Base-by-base conservation (phyloP, 2,113 vertebrate genomes). In the Holacanthus passer region DNA sequence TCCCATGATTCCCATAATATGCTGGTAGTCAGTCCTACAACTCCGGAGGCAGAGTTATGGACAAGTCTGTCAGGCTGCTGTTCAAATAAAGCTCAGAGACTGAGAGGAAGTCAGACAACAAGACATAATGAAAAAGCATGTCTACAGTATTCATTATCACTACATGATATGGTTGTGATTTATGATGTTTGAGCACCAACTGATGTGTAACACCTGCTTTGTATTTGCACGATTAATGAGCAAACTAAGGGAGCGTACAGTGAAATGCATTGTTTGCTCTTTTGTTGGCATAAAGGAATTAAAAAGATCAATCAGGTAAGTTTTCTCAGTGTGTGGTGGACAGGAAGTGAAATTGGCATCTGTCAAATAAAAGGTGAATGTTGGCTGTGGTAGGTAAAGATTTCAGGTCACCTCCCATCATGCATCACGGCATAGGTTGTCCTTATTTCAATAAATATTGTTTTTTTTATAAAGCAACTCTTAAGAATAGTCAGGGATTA, bases 1-100 rank as follows among this genome's bases (percentile, higher is more conserved):
- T 92, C 86, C 86, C 89, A 89, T 86, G 82, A 86, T 47, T 86
- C 59, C 79, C 47, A 77, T 73, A 59, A 47, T 60, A 52, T 66
- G 53, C 24, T 35, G 62, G 60, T 31, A 48, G 58, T 79, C 32
- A 20, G 31, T 80, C 35, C 22, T 24, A 19, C 48, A 41, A 22
- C 41, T 66, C 68, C 52, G 50, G 22, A 47, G 41, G 53, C 65
- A 74, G 58, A 73, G 35, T 66, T 75, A 59, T 48, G 68, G 55
- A 64, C 19, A 11, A 53, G 65, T 20, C 68, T 27, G 43, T 53
- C 22, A 52, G 37, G 29, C 45, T 27, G 52, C 24, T 58, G n/a
- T 27, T 55, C 4, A 69, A 60, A 29, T 29, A 77, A 56, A 53
- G 24, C 41, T 47, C 24, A 24, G 43, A n/a, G 53, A 31, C 16